A percentile compares a stretch with the other conserved stretches of the same genome.
Evolutionary conservation across 2,797 vertebrate species (phyloP).

Genomic region (Parotocinclus haroldoi): DNA sequence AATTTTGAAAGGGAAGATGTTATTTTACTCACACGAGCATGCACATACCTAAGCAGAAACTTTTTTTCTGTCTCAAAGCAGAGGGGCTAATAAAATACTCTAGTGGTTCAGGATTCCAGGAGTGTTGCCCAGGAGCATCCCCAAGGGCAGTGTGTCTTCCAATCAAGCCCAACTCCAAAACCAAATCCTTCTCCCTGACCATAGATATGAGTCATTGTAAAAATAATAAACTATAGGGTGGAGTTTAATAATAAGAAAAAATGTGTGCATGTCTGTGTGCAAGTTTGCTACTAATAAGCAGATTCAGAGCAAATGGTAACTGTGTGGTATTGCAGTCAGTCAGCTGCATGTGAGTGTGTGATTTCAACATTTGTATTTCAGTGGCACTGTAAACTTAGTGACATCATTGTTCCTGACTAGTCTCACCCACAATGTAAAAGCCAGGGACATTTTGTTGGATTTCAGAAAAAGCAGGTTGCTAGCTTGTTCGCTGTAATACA

Average conservation of each 20-base stretch:
- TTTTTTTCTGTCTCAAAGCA: constrained; percentile 36
- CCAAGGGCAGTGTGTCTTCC: constrained; percentile 15
- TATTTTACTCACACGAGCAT: constrained; percentile 11
- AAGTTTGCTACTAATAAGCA: constrained; percentile 18
- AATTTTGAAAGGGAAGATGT: neutral
- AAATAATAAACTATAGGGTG: constrained; percentile 49
- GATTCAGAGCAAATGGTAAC: constrained; percentile 1
- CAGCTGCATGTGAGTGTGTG: constrained; percentile 7
- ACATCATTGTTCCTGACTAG: no score
- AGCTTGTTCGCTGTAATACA: no score
- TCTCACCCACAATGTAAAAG: no score
- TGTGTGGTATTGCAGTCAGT: neutral
- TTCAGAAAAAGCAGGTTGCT: no score
- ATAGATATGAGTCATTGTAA: constrained; percentile 31
- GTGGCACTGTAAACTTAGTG: neutral
- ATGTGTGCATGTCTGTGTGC: constrained; percentile 24
- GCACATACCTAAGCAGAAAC: constrained; percentile 7
- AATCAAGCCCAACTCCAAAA: constrained; percentile 28
- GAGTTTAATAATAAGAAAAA: constrained; percentile 50
- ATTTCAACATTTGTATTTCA: neutral
- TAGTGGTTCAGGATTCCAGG: constrained; percentile 27
- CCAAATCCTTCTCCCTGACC: constrained; percentile 18
- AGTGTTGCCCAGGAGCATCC: constrained; percentile 30
- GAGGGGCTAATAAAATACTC: constrained; percentile 41
- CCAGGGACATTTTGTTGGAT: no score